phyloP scores from a whole-genome alignment of 2,888 invertebrate species.

The Liposcelis brunnea region DNA sequence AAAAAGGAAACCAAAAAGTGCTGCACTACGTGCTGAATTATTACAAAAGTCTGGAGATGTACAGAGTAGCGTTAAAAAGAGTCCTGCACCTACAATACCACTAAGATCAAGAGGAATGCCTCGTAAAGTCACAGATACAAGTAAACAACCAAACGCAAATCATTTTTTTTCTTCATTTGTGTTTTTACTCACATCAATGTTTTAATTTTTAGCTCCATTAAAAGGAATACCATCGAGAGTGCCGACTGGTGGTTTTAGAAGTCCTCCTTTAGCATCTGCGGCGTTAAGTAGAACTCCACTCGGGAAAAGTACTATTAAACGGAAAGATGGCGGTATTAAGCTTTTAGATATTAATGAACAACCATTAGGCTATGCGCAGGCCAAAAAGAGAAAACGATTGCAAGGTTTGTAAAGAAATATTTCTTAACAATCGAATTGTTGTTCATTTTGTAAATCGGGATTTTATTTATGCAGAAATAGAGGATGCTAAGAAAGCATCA shows the following conservation, averaged over 20 bases:
- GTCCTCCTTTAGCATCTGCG: constrained; percentile 24
- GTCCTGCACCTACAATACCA: constrained; percentile 75
- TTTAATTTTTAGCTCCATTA: constrained; percentile 50
- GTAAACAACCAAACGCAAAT: constrained; percentile 31
- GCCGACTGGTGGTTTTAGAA: constrained; percentile 35
- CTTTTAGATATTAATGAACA: constrained; percentile 86
- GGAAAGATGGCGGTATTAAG: constrained; percentile 86
- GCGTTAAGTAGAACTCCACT: constrained; percentile 30
- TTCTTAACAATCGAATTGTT: too few species aligned
- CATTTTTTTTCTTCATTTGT: neutral
- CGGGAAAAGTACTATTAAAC: constrained; percentile 44
- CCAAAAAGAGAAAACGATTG: constrained; percentile 74
- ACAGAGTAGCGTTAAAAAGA: constrained; percentile 73
- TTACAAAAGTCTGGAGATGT: constrained; percentile 83
- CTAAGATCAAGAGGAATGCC: constrained; percentile 77
- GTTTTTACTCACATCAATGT: neutral
- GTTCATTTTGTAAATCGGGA: neutral
- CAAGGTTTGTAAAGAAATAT: constrained; percentile 34
- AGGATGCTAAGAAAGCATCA: constrained; percentile 35
- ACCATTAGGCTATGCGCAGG: constrained; percentile 65
- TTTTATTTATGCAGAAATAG: constrained; percentile 31
- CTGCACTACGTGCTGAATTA: constrained; percentile 71
- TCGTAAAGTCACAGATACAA: constrained; percentile 91
- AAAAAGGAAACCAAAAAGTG: constrained; percentile 89
- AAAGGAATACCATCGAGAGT: constrained; percentile 80